Evolutionary conservation across 2,888 invertebrate species (phyloP), one percentile per base, ranked within the genome.

Genomic region (Yponomeuta malinellus): DNA sequence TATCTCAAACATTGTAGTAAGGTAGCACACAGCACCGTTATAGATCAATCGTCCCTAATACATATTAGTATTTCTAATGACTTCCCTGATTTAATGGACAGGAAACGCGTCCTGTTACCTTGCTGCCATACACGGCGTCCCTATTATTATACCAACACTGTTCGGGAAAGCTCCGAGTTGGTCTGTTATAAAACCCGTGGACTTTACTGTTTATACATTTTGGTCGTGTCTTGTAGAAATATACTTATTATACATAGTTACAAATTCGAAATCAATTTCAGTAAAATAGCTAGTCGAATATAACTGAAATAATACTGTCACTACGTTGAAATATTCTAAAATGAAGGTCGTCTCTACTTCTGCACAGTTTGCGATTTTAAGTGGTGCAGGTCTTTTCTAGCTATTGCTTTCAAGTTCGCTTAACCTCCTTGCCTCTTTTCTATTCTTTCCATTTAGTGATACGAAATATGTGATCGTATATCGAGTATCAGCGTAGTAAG

Each of bases 21-120:
- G 83, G 79, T 75, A 76, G 82, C 78, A 78, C 82, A 80, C 84
- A 87, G 84, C 81, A 80, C 83, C 82, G 84, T 86, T 88, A 87
- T 85, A 85, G 82, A 85, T 84, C 83, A 80, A 79, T 77, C 81
- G 78, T 82, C 12, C 52, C 52, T 59, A 80, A 81, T 78, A 43
- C 8, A 43, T 43, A 80, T 83, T 85, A 79, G 83, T 84, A 87
- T 87, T 78, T 76, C 79, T 87, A 88, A 88, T 87, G 86, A 85
- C 82, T 89, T 89, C 87, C 88, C 83, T 78, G 79, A 78, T 79
- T 81, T 84, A 83, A 83, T 83, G 77, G 77, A 79, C 84, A 84
- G 88, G 86, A 87, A 88, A 83, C 78, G 79, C 76, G 48, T 69
- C 67, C 71, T 67, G 71, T 37, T 64, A 31, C 69, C 48, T 59